Conservation (phyloP, 2,797 vertebrate species). For the Falco naumanni region DNA sequence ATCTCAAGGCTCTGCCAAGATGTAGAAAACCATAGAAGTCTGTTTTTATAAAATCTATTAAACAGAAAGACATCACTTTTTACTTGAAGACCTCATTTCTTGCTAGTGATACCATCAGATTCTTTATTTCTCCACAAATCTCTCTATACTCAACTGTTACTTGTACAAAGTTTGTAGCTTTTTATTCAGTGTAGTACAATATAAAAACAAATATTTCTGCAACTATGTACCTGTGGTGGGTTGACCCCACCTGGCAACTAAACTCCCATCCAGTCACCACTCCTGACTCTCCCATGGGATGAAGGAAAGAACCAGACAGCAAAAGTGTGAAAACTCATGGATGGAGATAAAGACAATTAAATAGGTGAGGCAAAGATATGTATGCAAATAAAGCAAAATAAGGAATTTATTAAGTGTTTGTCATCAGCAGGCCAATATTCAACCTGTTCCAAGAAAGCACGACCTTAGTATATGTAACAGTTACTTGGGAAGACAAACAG, state of each 20-base stretch:
- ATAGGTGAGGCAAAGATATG: neutral
- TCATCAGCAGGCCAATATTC: neutral
- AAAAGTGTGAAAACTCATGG: neutral
- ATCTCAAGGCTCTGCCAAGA: neutral
- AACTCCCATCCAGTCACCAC: neutral
- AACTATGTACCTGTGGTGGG: neutral
- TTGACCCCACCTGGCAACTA: neutral
- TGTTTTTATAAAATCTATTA: neutral
- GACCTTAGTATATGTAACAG: neutral
- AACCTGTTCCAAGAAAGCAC: neutral
- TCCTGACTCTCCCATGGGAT: fast-evolving
- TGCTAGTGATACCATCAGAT: neutral
- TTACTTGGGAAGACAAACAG: neutral
- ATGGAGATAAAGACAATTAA: neutral
- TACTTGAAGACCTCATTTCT: neutral
- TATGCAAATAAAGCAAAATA: neutral
- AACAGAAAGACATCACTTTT: neutral
- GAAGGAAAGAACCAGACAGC: neutral
- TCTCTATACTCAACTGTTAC: neutral
- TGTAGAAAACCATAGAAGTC: neutral
- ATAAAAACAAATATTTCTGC: neutral
- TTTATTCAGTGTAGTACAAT: neutral
- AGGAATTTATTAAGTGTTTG: neutral
- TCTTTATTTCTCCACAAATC: neutral
- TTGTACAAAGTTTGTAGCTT: neutral